phyloP scores from a whole-genome alignment of 2,888 invertebrate species.

The Ptilodon capucinus region DNA sequence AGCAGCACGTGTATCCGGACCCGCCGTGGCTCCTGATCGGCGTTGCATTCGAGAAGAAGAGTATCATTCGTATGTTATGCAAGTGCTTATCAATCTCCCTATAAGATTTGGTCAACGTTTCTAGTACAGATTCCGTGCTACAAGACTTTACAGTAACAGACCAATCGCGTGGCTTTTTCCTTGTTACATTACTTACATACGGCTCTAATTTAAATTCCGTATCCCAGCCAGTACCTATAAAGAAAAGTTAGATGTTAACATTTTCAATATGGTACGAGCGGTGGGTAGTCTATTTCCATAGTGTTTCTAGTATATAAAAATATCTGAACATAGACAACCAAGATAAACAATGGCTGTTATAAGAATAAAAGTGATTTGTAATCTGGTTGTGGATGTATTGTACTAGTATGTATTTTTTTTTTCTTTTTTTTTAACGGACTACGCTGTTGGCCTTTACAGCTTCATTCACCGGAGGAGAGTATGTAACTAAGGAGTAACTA shows the following conservation, averaged over 20 bases:
- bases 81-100: background rate
- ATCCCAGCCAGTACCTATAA: slow-evolving; percentile 29
- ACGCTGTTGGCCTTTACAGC: too few species aligned
- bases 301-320: too few species aligned
- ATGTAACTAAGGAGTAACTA: too few species aligned
- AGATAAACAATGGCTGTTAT: too few species aligned
- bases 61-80: slow-evolving; percentile 16
- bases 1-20: slow-evolving; percentile 47
- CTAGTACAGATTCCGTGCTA: too few species aligned
- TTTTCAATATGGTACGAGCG: background rate
- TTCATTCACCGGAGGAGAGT: too few species aligned
- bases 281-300: too few species aligned
- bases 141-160: background rate
- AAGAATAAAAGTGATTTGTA: too few species aligned
- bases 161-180: background rate
- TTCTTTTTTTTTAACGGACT: too few species aligned
- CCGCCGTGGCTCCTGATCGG: slow-evolving; percentile 43
- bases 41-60: slow-evolving; percentile 48
- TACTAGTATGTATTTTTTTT: too few species aligned
- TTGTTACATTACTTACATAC: background rate
- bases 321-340: too few species aligned
- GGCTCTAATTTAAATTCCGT: slow-evolving; percentile 4
- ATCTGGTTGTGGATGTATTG: too few species aligned
- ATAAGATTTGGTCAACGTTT: background rate
- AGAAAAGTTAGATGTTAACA: slow-evolving; percentile 19